Conservation (phyloP, 2,113 vertebrate species). For the Lathamus discolor region DNA sequence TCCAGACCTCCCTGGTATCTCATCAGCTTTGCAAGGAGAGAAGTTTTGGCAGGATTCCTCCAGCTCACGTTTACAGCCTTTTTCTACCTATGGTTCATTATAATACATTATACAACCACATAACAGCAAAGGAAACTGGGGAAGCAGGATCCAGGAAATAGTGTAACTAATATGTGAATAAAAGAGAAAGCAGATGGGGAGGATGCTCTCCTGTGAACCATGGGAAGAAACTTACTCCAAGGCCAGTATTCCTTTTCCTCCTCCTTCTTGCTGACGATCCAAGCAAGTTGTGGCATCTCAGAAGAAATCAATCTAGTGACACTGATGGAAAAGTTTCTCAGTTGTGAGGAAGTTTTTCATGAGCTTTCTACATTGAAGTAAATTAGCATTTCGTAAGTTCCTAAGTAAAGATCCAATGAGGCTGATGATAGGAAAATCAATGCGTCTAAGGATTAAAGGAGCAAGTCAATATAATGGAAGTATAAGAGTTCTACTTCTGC, state of each 20-base stretch:
- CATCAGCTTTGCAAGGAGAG: neutral
- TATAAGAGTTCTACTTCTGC: neutral
- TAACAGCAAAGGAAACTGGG: slow-evolving; percentile 29
- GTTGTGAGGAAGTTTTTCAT: neutral
- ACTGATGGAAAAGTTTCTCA: neutral
- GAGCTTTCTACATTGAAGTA: neutral
- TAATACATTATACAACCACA: slow-evolving; percentile 14
- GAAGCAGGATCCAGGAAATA: slow-evolving; percentile 40
- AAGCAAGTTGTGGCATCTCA: neutral
- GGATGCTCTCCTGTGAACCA: slow-evolving; percentile 28
- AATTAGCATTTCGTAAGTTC: neutral
- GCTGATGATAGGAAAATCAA: neutral
- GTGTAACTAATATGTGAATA: neutral
- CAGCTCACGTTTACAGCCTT: neutral
- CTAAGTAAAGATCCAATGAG: neutral
- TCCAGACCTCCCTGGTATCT: neutral
- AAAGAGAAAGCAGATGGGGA: slow-evolving; percentile 49
- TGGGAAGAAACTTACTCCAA: slow-evolving; percentile 15
- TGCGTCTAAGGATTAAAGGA: neutral
- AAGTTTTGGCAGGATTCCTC: neutral
- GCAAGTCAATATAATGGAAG: neutral
- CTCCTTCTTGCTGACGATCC: neutral
- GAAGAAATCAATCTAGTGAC: neutral
- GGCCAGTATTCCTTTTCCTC: neutral
- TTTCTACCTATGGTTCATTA: slow-evolving; percentile 11